Base-by-base conservation (phyloP, 2,797 vertebrate species). In the Mus caroli region DNA sequence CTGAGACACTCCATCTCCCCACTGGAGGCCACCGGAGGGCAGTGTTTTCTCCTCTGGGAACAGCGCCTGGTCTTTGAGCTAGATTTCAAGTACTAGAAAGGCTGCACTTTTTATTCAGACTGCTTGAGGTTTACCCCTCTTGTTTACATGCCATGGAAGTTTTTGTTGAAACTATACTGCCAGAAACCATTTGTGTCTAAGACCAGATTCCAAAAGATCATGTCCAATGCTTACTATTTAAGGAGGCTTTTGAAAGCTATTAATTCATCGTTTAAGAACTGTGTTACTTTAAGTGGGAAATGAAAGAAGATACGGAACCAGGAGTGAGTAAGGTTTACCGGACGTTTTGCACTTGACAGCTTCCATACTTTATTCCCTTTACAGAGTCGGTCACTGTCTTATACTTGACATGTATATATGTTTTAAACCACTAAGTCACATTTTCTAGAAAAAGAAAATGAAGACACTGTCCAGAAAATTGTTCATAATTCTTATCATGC, bases 41-140 rank as follows among this genome's bases (percentile, higher is more conserved):
- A 98, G 96, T 97, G 84, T 97, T 97, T 96, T 97, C 94, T 90
- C 97, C 97, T 96, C 89, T 62, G 95, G 96, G 96, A 95, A 56
- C 69, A 86, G 92, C 85, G 96, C 96, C 95, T 96, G 92, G 91
- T 82, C 87, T 93, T 62, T 91, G 91, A 73, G 60, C 28, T 24
- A 17, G 37, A 8, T 3, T 2, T 22, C 69, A 43, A 79, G 62
- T 34, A 50, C 78, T 75, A 76, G 91, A 94, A 92, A 93, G 83
- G 37, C 40, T 5, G 19, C 60, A 58, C 71, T 92, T 94, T 76
- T 94, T 37, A 62, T 77, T 91, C 76, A 87, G 79, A 24, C 34
- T 94, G 83, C 15, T 96, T 96, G 88, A 60, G 75, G 85, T 92
- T 97, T 88, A 80, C 24, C 43, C 52, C 58, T 94, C 76, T 91